Percentiles rank a stretch among this genome's conserved stretches.
These are phyloP conservation scores for Coregonus clupeaformis DNA, from an alignment of 2,113 vertebrate genomes.

Conservation along the genomic window DNA sequence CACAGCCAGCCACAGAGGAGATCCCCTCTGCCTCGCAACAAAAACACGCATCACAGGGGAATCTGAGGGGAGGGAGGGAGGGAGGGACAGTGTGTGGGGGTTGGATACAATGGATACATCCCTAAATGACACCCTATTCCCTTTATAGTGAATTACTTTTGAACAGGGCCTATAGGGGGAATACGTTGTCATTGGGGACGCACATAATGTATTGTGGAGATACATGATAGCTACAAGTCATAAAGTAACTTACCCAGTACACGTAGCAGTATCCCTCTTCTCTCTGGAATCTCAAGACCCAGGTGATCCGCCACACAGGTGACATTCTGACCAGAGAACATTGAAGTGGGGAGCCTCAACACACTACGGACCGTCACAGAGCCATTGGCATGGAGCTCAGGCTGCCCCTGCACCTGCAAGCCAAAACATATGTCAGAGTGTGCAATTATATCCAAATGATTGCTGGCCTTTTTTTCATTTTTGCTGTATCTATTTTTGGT, in stretches of 20 bases:
- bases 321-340: conserved; percentile 60
- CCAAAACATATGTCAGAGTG: no score
- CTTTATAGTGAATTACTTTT: no score
- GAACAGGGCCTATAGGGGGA: no score
- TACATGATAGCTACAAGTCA: no score
- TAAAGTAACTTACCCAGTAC: conserved; percentile 44
- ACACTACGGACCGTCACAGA: conserved; percentile 31
- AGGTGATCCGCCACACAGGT: conserved; percentile 62
- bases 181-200: background rate
- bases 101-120: no score
- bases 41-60: conserved; percentile 40
- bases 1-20: conserved; percentile 57
- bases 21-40: conserved; percentile 35
- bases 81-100: background rate
- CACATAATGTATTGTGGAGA: background rate
- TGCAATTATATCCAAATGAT: no score
- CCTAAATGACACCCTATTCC: no score
- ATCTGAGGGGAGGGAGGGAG: conserved; percentile 34
- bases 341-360: conserved; percentile 46
- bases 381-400: conserved; percentile 33
- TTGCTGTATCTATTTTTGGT: no score
- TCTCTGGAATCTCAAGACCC: conserved; percentile 40
- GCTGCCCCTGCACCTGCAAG: background rate
- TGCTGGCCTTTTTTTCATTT: no score
- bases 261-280: conserved; percentile 52